Conservation (phyloP, 23 tunicate genomes). For the Trididemnum clinides region DNA sequence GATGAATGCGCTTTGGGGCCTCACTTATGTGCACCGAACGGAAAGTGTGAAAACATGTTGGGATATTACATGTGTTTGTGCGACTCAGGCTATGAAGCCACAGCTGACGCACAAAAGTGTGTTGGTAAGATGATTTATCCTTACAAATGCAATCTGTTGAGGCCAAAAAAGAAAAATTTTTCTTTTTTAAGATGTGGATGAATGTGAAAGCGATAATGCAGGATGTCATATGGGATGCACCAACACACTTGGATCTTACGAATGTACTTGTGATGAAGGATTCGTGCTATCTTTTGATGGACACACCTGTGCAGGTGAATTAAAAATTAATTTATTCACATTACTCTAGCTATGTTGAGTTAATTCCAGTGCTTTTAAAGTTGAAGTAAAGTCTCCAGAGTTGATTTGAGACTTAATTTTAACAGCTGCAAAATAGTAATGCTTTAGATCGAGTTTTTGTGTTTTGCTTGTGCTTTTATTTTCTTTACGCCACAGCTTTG, state of each 20-base stretch:
- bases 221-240: constrained; percentile 85
- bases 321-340: neutral
- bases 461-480: too few species aligned
- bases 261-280: constrained; percentile 93
- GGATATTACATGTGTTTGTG: constrained; percentile 91
- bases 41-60: constrained; percentile 93
- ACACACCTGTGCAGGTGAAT: constrained; percentile 89
- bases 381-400: too few species aligned
- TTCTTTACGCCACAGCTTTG: too few species aligned
- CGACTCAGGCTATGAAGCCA: constrained; percentile 78
- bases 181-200: constrained; percentile 62
- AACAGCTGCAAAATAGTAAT: too few species aligned
- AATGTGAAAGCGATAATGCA: constrained; percentile 82
- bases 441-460: too few species aligned
- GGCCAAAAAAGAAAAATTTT: neutral
- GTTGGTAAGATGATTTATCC: constrained; percentile 50
- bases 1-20: constrained; percentile 88
- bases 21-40: constrained; percentile 87
- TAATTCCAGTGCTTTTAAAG: too few species aligned
- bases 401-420: too few species aligned
- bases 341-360: too few species aligned
- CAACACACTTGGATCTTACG: constrained; percentile 88
- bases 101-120: constrained; percentile 69
- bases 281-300: constrained; percentile 86
- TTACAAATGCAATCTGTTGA: neutral